Base-by-base conservation (phyloP, 2,113 vertebrate species). In the Natator depressus region DNA sequence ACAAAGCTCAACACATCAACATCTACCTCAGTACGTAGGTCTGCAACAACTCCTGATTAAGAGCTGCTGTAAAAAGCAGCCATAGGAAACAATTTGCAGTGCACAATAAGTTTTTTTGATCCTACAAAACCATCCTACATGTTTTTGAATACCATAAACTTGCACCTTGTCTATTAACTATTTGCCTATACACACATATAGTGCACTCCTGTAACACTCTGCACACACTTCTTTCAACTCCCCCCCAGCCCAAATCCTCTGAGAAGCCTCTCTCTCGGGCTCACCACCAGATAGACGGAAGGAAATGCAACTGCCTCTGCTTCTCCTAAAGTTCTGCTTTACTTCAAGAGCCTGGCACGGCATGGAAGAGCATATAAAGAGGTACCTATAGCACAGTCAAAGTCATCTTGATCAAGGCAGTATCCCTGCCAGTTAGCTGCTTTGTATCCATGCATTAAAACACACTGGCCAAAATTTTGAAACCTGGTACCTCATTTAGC, bases 401-500 rank as follows among this genome's bases (percentile, higher is more conserved):
- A 35, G 17, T 69, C 31, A 69, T 35, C 16, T 90, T 82, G 93
- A 85, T 47, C 27, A 93, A 69, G 86, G 49, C 51, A 92, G 80
- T 80, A 88, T 55, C 55, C 38, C 92, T 49, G 25, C 1, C 59
- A 46, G 80, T 20, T 31, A 91, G 69, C 4, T 16, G 3, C 0
- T 82, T 89, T 87, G 80, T 57, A 27, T 88, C 54, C 47, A 90
- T 90, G 49, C 35, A 20, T 75, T n/a, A 83, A 91, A 91, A 91
- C 83, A 62, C 42, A 16, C 8, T 46, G 83, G 29, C 54, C 88
- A 65, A 93, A 88, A 92, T 54, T 69, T 2, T 86, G 65, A 93
- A 95, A 94, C n/a, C 4, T 84, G 12, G 11, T 90, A 35, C 35
- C 35, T 17, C 29, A 49, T 9, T 27, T 54, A 81, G 55, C 3